These are phyloP conservation scores for Diloba caeruleocephala DNA, from an alignment of 2,888 invertebrate species.

Conservation along the genomic window DNA sequence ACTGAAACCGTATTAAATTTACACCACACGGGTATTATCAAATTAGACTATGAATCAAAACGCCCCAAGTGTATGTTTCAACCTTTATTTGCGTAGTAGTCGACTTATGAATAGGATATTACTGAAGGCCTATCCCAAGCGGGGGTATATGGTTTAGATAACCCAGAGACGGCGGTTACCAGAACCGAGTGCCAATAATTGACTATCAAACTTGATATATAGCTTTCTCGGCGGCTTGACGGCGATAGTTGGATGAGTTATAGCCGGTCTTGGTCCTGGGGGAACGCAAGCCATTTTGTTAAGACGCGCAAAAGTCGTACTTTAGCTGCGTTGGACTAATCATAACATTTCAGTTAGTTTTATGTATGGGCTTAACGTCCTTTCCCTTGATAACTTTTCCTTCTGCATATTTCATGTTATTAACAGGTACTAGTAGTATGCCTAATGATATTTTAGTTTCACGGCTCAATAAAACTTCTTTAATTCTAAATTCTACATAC, in stretches of 20 bases:
- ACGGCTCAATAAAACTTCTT: too few species aligned
- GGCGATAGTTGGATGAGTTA: conserved; percentile 84
- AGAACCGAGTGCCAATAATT: conserved; percentile 86
- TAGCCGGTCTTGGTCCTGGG: conserved; percentile 69
- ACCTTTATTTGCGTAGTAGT: conserved; percentile 66
- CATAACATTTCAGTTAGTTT: conserved; percentile 51
- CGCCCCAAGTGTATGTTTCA: conserved; percentile 56
- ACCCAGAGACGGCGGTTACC: conserved; percentile 77
- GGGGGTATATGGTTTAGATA: conserved; percentile 71
- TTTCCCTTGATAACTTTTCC: conserved; percentile 26
- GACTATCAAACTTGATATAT: conserved; percentile 88
- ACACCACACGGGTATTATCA: conserved; percentile 62
- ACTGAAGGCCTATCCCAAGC: conserved; percentile 67
- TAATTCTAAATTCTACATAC: conserved; percentile 11
- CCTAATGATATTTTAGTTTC: neutral
- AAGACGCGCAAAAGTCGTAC: conserved; percentile 64
- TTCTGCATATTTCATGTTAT: conserved; percentile 10
- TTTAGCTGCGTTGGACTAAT: conserved; percentile 55
- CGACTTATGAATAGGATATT: conserved; percentile 78
- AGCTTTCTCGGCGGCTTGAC: conserved; percentile 80
- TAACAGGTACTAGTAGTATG: neutral
- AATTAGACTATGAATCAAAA: conserved; percentile 68
- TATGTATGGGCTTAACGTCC: conserved; percentile 30
- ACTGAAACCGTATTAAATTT: conserved; percentile 58
- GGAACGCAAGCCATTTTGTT: conserved; percentile 74